Evolutionary conservation across 2,888 invertebrate genomes (phyloP), one percentile per base, ranked within the genome.

Genomic region (Lymantria monacha): DNA sequence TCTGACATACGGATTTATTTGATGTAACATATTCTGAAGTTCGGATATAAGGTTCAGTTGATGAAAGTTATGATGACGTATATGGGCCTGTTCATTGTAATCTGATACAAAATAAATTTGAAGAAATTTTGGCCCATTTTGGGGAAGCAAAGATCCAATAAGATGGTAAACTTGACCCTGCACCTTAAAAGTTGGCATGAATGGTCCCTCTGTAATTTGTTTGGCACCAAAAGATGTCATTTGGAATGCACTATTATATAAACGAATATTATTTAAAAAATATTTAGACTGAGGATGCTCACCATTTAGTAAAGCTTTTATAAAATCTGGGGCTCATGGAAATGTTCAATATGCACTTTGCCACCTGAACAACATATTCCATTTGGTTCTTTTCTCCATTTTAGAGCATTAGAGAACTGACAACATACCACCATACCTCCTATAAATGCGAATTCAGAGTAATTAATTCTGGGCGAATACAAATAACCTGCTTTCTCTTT

Each of bases 101-200:
- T 68, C 51, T 3, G 63, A 53, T 1, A 69, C 46, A 52, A 69
- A 65, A 53, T 69, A 69, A 13, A 69, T 64, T 52, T 69, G 64
- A 1, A 65, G 43, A 59, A 64, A 66, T 42, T 60, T 50, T 1
- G 60, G 62, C 8, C 55, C 12, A 11, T 61, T 31, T 41, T 36
- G 40, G 7, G 59, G 58, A 10, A 65, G 10, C 7, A 63, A 33
- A 5, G 55, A 53, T 13, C 62, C 66, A 10, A 65, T 63, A 0
- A 53, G 30, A 14, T 67, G 66, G 30, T 67, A 65, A 12, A 63
- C 53, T 38, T 62, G 61, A 0, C 59, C 61, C 33, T 66, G 63
- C 0, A 69, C 40, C 42, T 66, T 69, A 51, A 67, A 69, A 3
- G 66, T 71, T 0, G 66, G 67, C 66, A 69, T 66, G 30, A 63